Percentiles rank a stretch among this genome's conserved stretches.
phyloP scores from a whole-genome alignment of 2,113 vertebrate genomes.

The Leucosticte australis region DNA sequence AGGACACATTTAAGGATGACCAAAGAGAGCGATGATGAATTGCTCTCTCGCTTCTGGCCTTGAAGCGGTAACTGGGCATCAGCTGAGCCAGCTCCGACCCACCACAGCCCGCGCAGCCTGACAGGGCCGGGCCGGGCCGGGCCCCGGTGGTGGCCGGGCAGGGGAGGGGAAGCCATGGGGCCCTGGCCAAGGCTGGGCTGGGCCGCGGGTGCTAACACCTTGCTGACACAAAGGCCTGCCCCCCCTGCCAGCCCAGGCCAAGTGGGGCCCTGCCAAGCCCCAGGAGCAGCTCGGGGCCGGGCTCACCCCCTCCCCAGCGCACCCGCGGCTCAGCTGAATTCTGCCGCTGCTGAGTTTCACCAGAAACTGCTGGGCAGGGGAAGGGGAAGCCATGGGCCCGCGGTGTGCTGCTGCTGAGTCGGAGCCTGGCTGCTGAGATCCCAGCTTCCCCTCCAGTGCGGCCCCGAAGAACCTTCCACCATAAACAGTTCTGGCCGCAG shows the following conservation, averaged over 20 bases:
- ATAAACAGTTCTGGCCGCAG: neutral
- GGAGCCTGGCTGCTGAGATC: neutral
- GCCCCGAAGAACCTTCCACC: neutral
- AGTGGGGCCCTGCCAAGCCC: neutral
- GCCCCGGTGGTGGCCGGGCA: neutral
- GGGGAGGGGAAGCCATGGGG: neutral
- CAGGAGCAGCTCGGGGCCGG: neutral
- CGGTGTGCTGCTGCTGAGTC: neutral
- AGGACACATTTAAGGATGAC: neutral
- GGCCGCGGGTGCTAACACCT: neutral
- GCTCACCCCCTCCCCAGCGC: fast-evolving
- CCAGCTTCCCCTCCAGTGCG: neutral
- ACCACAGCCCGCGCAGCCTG: neutral
- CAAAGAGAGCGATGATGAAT: neutral
- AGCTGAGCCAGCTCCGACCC: neutral
- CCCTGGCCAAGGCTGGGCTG: neutral
- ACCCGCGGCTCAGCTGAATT: neutral
- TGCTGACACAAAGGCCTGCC: neutral
- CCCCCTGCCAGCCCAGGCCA: neutral
- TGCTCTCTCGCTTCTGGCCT: fast-evolving
- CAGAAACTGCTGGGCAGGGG: neutral
- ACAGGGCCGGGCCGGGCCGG: neutral
- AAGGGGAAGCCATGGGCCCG: fast-evolving
- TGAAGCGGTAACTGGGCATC: neutral
- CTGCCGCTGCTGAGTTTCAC: neutral